phyloP scores from a whole-genome alignment of 1,140 invertebrate species.

The Diorhabda carinulata region DNA sequence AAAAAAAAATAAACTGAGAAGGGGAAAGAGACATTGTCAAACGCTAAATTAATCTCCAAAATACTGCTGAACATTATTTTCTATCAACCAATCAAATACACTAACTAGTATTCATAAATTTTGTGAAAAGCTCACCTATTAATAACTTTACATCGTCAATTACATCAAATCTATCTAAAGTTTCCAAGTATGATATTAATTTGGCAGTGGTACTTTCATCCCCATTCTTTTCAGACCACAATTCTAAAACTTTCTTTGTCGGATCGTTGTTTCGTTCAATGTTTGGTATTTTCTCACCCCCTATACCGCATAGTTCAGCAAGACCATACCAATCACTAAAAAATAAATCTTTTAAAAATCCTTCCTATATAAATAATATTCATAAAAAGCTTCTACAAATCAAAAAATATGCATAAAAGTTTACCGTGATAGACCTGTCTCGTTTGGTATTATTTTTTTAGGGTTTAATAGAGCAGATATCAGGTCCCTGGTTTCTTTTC shows the following conservation, averaged over 20 bases:
- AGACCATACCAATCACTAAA: constrained; percentile 67
- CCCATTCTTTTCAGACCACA: constrained; percentile 49
- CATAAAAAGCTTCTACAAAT: not conserved
- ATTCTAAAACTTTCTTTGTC: constrained; percentile 51
- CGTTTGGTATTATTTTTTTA: constrained; percentile 55
- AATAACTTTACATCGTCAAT: constrained; percentile 55
- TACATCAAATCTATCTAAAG: constrained; percentile 65
- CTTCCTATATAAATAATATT: not conserved
- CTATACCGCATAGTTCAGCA: constrained; percentile 53
- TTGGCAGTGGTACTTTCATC: constrained; percentile 50
- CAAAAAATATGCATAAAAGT: constrained; percentile 7
- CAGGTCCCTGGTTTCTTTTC: constrained; percentile 44
- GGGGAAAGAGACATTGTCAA: not conserved
- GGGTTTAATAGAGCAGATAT: constrained; percentile 58
- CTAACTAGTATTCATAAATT: no score
- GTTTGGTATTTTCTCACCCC: constrained; percentile 49
- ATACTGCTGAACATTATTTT: no score
- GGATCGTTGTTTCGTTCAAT: constrained; percentile 53
- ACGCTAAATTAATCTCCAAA: not conserved
- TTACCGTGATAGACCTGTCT: constrained; percentile 55
- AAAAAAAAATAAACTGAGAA: constrained; percentile 15
- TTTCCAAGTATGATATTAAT: constrained; percentile 53
- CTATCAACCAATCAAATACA: no score
- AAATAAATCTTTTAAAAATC: constrained; percentile 11
- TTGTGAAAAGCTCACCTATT: constrained; percentile 51